Evolutionary conservation across 2,113 vertebrate species (phyloP).

Genomic region (Chitala chitala): DNA sequence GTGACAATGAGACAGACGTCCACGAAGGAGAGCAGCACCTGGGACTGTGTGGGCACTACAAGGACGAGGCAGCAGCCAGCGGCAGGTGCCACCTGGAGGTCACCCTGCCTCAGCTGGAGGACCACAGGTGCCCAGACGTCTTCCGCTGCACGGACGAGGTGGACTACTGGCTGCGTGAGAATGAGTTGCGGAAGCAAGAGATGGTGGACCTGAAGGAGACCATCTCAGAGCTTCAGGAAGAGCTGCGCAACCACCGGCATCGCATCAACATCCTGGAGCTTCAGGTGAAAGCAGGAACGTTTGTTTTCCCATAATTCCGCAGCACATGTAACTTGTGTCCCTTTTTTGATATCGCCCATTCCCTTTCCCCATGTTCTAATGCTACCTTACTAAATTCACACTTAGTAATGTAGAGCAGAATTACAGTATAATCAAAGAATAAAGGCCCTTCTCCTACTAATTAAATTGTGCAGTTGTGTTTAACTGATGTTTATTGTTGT

Average conservation of each 20-base stretch:
- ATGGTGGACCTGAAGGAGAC: slow-evolving; percentile 63
- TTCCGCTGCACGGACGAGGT: slow-evolving; percentile 78
- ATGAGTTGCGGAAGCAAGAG: slow-evolving; percentile 73
- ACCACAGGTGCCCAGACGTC: slow-evolving; percentile 72
- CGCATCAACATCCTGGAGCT: slow-evolving; percentile 70
- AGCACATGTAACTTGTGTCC: too few species aligned
- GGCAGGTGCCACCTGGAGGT: slow-evolving; percentile 73
- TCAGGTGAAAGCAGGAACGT: slow-evolving; percentile 50
- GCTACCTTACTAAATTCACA: too few species aligned
- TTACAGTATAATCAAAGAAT: too few species aligned
- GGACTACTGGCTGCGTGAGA: slow-evolving; percentile 79
- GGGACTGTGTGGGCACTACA: slow-evolving; percentile 70
- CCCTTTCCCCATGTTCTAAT: too few species aligned
- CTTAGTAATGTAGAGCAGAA: too few species aligned
- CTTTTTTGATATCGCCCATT: too few species aligned
- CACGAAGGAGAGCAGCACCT: slow-evolving; percentile 37
- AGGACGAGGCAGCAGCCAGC: slow-evolving; percentile 66
- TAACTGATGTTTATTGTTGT: too few species aligned
- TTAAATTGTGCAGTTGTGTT: too few species aligned
- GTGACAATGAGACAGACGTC: slow-evolving; percentile 34
- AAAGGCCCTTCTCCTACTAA: too few species aligned
- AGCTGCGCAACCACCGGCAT: slow-evolving; percentile 73
- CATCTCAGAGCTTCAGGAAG: slow-evolving; percentile 74
- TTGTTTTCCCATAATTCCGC: too few species aligned
- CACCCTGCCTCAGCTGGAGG: slow-evolving; percentile 66